phyloP scores from a whole-genome alignment of 2,113 vertebrate genomes.

The Cygnus buccinator region DNA sequence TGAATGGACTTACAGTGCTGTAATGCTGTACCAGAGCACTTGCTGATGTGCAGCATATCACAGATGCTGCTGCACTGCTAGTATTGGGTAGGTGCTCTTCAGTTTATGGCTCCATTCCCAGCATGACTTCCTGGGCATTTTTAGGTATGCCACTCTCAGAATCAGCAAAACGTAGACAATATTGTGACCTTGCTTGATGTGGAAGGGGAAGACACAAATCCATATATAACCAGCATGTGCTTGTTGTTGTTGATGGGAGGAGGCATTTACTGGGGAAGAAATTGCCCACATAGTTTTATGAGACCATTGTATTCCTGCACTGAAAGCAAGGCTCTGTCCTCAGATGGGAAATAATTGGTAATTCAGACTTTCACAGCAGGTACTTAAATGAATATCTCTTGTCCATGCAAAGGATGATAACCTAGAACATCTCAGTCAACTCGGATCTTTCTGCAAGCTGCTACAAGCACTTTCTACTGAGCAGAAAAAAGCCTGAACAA shows the following conservation, averaged over 20 bases:
- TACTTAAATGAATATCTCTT: neutral
- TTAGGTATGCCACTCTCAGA: neutral
- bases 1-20: neutral
- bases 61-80: neutral
- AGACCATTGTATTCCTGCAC: neutral
- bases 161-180: neutral
- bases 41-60: neutral
- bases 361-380: neutral
- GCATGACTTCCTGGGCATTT: neutral
- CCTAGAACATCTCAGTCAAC: neutral
- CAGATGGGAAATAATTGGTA: neutral
- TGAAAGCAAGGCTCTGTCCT: neutral
- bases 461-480: neutral
- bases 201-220: neutral
- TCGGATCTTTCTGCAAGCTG: neutral
- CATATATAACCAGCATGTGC: neutral
- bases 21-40: rapidly evolving
- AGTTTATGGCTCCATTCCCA: neutral
- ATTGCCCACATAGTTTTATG: neutral
- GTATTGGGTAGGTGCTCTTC: neutral
- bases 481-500: neutral
- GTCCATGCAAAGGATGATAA: neutral
- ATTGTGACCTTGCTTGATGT: neutral
- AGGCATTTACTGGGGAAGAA: neutral
- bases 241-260: neutral